phyloP scores from a whole-genome alignment of 2,888 invertebrate species.

The Lingula anatina region DNA sequence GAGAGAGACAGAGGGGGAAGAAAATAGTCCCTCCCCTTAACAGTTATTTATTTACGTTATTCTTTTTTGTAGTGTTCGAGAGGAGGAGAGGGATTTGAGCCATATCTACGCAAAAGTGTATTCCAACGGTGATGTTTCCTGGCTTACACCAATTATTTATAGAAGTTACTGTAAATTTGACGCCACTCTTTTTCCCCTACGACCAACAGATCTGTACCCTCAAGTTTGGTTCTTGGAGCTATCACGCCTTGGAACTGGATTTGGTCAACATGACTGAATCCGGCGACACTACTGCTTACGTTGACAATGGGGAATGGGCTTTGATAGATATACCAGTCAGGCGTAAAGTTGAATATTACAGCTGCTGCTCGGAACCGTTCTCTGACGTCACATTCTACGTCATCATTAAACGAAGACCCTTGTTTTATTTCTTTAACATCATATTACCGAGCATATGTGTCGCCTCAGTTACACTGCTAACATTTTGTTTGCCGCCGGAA shows the following conservation, averaged over 20 bases:
- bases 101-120: background rate
- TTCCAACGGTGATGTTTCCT: background rate
- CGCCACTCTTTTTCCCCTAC: background rate
- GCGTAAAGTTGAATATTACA: conserved; percentile 2
- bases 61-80: too few relatives aligned
- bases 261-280: background rate
- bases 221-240: conserved; percentile 4
- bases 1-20: too few relatives aligned
- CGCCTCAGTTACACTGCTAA: conserved; percentile 12
- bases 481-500: conserved; percentile 19
- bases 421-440: conserved; percentile 21
- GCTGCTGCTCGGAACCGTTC: conserved; percentile 7
- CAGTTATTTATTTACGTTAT: too few relatives aligned
- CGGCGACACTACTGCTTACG: conserved; percentile 1
- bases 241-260: background rate
- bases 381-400: conserved; percentile 8
- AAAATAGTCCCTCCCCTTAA: too few relatives aligned
- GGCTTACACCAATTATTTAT: background rate
- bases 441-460: conserved; percentile 21
- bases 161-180: conserved; percentile 1
- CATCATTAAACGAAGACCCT: conserved; percentile 7
- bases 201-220: conserved; percentile 5
- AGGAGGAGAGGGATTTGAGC: background rate
- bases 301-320: conserved; percentile 7
- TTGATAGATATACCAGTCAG: background rate